Conservation (phyloP, 2,888 invertebrate genomes). For the Aphodius granarius region DNA sequence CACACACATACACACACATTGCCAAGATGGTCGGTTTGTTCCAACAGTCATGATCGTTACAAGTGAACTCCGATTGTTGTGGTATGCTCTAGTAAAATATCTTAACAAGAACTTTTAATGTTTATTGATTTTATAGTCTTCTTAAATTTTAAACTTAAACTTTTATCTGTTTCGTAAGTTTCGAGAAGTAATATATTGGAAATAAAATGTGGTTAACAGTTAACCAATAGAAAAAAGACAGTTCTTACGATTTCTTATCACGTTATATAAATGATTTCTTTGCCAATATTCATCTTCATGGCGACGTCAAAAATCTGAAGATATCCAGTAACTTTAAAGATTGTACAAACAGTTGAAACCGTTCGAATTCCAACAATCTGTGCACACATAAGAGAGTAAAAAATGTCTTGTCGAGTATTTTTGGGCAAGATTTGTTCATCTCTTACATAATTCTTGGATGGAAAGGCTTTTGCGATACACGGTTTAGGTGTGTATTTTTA, state of each 20-base stretch:
- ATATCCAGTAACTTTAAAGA: not conserved
- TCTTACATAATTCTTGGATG: not conserved
- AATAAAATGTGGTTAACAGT: no score
- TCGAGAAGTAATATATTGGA: no score
- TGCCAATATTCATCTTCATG: no score
- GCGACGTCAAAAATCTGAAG: not conserved
- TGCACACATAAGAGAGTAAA: not conserved
- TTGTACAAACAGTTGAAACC: not conserved
- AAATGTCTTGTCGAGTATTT: not conserved
- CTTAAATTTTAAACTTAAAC: no score
- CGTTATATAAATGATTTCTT: not conserved
- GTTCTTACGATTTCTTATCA: not conserved
- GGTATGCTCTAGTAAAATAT: not conserved
- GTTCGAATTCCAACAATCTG: not conserved
- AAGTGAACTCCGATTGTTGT: not conserved
- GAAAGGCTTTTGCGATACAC: not conserved
- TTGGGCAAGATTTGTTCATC: not conserved
- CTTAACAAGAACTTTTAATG: not conserved
- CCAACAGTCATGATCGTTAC: not conserved
- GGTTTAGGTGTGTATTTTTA: conserved; percentile 8
- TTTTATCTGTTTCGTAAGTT: no score
- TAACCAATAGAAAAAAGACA: no score
- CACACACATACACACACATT: not conserved
- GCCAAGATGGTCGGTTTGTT: not conserved
- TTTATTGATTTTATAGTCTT: not conserved